phyloP scores from a whole-genome alignment of 2,113 vertebrate species.

The Centropristis striata region DNA sequence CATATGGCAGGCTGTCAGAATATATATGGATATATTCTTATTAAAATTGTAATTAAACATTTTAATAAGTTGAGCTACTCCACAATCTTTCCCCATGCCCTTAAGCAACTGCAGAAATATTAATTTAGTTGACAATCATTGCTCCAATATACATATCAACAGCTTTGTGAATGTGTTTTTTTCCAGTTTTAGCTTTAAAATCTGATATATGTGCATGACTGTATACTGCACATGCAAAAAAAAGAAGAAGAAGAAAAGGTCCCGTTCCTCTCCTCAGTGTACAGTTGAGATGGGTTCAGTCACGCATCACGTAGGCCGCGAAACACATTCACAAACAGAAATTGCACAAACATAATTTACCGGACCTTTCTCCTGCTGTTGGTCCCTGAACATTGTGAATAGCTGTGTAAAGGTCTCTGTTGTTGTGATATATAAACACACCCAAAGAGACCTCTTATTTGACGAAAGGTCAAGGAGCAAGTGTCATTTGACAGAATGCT shows the following conservation, averaged over 20 bases:
- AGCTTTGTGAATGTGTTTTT: not conserved
- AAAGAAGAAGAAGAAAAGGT: not conserved
- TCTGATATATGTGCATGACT: not conserved
- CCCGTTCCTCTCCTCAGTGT: not conserved
- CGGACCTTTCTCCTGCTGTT: not conserved
- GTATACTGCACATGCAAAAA: no score
- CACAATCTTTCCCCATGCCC: no score
- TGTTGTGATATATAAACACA: constrained; percentile 61
- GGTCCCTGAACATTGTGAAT: constrained; percentile 33
- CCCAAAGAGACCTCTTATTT: constrained; percentile 57
- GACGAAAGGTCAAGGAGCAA: constrained; percentile 71
- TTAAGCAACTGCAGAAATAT: not conserved
- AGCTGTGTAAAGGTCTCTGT: constrained; percentile 58
- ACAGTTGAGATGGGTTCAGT: not conserved
- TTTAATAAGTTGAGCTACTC: no score
- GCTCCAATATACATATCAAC: not conserved
- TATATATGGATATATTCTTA: no score
- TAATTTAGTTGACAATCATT: not conserved
- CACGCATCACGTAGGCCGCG: not conserved
- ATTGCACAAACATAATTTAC: constrained; percentile 38
- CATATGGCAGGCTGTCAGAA: no score
- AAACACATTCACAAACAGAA: constrained; percentile 30
- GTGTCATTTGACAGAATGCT: constrained; percentile 69
- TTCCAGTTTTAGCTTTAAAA: not conserved
- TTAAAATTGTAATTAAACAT: no score